Percentiles rank a stretch among this genome's conserved stretches.
Conservation (phyloP, 2,888 invertebrate species). For the Spatulosminthurus flaviceps region DNA sequence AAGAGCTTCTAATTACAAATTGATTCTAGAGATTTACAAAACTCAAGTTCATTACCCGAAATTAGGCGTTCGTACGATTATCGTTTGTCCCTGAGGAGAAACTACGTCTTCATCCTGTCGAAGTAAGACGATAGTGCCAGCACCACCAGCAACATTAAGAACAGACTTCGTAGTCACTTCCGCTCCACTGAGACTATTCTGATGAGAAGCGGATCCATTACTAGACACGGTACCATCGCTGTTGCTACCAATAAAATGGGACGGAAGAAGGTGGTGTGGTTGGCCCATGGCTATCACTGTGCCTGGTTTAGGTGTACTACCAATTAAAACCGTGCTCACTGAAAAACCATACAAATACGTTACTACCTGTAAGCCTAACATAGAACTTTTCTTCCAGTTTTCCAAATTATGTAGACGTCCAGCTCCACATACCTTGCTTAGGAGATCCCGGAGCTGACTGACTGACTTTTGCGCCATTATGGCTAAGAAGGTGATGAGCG, state of each 20-base stretch:
- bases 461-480: constrained; percentile 65
- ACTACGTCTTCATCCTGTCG: constrained; percentile 60
- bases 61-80: constrained; percentile 60
- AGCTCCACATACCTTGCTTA: constrained; percentile 65
- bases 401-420: neutral
- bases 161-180: constrained; percentile 31
- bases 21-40: neutral
- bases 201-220: constrained; percentile 44
- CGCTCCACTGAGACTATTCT: constrained; percentile 37
- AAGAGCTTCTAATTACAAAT: constrained; percentile 25
- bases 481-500: constrained; percentile 58
- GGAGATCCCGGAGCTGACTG: constrained; percentile 76
- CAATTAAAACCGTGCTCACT: constrained; percentile 58
- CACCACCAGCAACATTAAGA: constrained; percentile 46
- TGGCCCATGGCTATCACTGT: constrained; percentile 48
- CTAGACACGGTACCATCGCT: constrained; percentile 49
- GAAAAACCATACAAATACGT: constrained; percentile 40
- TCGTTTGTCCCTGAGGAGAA: constrained; percentile 58
- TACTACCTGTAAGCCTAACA: too few relatives aligned
- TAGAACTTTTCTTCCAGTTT: too few relatives aligned
- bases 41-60: constrained; percentile 52
- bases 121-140: constrained; percentile 57
- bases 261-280: constrained; percentile 38
- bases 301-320: constrained; percentile 40
- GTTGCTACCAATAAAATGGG: constrained; percentile 27